Conservation (phyloP, 1,140 invertebrate genomes). For the Heliconius melpomene region DNA sequence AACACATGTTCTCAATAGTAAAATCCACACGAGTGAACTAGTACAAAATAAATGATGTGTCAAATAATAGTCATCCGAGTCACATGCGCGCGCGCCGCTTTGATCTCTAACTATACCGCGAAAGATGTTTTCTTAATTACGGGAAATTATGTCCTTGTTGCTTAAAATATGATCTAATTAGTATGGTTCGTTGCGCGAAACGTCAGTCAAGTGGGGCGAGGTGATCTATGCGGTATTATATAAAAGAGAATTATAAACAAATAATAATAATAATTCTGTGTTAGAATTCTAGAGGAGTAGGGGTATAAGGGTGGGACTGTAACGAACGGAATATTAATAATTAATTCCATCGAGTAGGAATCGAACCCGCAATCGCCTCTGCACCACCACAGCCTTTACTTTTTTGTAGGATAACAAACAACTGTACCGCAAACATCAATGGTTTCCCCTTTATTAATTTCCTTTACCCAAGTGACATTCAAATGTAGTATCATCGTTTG, state of each 20-base stretch:
- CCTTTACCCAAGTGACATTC: conserved; percentile 7
- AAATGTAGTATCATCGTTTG: conserved; percentile 11
- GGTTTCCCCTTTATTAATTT: background rate
- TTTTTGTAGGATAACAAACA: background rate
- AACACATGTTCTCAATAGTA: conserved; percentile 10
- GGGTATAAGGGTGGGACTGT: too few species aligned
- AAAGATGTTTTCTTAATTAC: conserved; percentile 32
- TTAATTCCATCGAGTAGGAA: too few species aligned
- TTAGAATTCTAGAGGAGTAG: too few species aligned
- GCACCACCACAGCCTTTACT: too few species aligned
- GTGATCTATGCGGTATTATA: background rate
- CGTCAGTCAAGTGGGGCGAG: conserved; percentile 5
- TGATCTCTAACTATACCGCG: conserved; percentile 28
- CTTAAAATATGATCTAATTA: conserved; percentile 38
- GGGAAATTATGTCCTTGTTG: conserved; percentile 33
- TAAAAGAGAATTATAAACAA: background rate
- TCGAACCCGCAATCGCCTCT: too few species aligned
- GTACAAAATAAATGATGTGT: conserved; percentile 34
- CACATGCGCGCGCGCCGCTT: conserved; percentile 29
- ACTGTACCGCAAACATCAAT: background rate
- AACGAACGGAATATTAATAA: too few species aligned
- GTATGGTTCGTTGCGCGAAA: conserved; percentile 30
- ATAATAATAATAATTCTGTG: too few species aligned
- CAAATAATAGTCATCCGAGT: conserved; percentile 21
- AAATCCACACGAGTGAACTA: background rate